A percentile compares a stretch with the other conserved stretches of the same genome.
phyloP scores from a whole-genome alignment of 2,888 invertebrate genomes.

The Microplitis manilae region DNA sequence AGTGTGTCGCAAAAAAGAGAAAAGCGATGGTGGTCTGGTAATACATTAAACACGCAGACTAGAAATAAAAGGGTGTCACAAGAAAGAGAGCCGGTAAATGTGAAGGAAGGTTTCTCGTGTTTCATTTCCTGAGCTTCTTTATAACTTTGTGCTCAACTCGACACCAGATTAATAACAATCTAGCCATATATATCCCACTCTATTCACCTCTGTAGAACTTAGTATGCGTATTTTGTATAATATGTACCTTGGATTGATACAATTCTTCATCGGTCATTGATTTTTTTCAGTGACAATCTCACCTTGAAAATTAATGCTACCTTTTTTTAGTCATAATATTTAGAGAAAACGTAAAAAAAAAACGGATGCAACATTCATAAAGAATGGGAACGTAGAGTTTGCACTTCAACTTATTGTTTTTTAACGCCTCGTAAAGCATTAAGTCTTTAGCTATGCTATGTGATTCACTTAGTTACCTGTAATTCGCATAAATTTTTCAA shows the following conservation, averaged over 20 bases:
- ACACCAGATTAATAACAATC: constrained; percentile 72
- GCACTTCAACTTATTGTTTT: constrained; percentile 5
- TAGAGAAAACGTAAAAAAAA: background rate
- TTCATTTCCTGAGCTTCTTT: constrained; percentile 72
- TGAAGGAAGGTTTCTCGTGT: constrained; percentile 68
- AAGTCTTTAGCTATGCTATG: constrained; percentile 9
- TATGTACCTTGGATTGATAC: background rate
- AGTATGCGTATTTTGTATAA: constrained; percentile 2
- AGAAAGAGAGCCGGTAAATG: constrained; percentile 39
- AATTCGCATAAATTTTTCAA: constrained; percentile 2
- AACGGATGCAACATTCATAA: background rate
- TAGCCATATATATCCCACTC: constrained; percentile 65
- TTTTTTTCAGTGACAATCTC: background rate
- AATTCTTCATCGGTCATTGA: background rate
- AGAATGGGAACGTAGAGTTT: background rate
- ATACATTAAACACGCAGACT: constrained; percentile 64
- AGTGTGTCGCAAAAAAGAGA: constrained; percentile 42
- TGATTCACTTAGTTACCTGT: constrained; percentile 1
- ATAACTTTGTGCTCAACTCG: constrained; percentile 72
- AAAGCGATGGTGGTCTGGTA: constrained; percentile 63
- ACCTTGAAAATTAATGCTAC: background rate
- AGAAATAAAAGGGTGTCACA: constrained; percentile 42
- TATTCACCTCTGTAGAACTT: constrained; percentile 61
- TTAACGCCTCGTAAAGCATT: constrained; percentile 7
- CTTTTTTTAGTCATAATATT: background rate